Evolutionary conservation across 2,888 invertebrate genomes (phyloP).

Genomic region (Philhelius pedissequus): DNA sequence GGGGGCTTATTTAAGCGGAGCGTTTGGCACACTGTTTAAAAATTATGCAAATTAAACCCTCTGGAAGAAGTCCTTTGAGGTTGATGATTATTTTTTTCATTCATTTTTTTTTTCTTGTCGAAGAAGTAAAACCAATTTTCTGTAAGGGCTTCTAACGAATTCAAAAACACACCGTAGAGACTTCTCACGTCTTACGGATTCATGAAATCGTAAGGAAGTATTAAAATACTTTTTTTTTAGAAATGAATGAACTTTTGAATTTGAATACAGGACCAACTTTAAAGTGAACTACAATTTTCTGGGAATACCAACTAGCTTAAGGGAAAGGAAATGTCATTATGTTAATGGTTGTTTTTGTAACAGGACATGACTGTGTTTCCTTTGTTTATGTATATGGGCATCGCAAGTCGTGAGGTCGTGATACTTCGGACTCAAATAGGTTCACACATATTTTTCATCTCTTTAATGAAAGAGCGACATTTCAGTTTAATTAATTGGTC

Average conservation of each 20-base stretch:
- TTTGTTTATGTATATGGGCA: too few relatives aligned
- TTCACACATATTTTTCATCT: too few relatives aligned
- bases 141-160: slow-evolving; percentile 9
- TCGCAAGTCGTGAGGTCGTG: too few relatives aligned
- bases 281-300: not conserved
- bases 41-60: slow-evolving; percentile 24
- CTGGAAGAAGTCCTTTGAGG: slow-evolving; percentile 7
- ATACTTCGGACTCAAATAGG: too few relatives aligned
- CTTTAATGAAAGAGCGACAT: too few relatives aligned
- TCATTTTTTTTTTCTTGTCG: not conserved
- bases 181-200: not conserved
- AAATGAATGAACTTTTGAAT: slow-evolving; percentile 21
- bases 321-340: too few relatives aligned
- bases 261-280: slow-evolving; percentile 2
- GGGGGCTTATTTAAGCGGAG: slow-evolving; percentile 29
- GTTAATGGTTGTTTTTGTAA: not conserved
- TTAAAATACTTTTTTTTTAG: not conserved
- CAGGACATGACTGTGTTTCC: too few relatives aligned
- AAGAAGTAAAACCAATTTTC: slow-evolving; percentile 13
- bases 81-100: not conserved
- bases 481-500: too few relatives aligned
- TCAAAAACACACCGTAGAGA: slow-evolving; percentile 14
- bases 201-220: slow-evolving; percentile 1
- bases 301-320: not conserved
- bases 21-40: slow-evolving; percentile 26